These are phyloP conservation scores for Champsocephalus esox DNA, from an alignment of 2,797 vertebrate genomes.

Conservation along the genomic window DNA sequence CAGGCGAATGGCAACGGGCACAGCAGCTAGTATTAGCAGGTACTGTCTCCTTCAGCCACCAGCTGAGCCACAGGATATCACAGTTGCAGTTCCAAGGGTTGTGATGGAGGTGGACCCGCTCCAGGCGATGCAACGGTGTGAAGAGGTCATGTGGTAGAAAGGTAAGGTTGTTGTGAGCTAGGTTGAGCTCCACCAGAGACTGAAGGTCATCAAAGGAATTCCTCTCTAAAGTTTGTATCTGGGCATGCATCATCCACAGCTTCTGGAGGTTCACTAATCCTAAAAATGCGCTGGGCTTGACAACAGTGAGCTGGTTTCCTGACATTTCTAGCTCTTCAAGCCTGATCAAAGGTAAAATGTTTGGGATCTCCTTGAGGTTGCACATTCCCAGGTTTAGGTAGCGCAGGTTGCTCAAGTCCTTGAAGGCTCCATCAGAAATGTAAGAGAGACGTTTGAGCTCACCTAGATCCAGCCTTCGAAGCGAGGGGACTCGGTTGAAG, in stretches of 20 bases:
- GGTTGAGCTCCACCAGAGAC: slow-evolving; percentile 96
- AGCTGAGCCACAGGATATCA: slow-evolving; percentile 99
- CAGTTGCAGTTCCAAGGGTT: slow-evolving; percentile 99
- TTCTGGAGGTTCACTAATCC: slow-evolving; percentile 97
- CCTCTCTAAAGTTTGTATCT: slow-evolving; percentile 97
- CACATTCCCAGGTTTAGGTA: slow-evolving; percentile 99
- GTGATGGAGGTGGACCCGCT: slow-evolving; percentile 97
- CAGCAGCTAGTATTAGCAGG: slow-evolving; percentile 98
- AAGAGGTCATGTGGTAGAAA: slow-evolving; percentile 98
- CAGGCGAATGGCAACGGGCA: slow-evolving; percentile 93
- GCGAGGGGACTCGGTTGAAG: slow-evolving; percentile 98
- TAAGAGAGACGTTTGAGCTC: slow-evolving; percentile 98
- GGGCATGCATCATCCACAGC: slow-evolving; percentile 99
- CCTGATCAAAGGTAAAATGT: slow-evolving; percentile 94
- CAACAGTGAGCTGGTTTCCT: slow-evolving; percentile 94
- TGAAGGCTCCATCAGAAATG: slow-evolving; percentile 98
- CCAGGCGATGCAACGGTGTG: slow-evolving; percentile 94
- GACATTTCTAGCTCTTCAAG: slow-evolving; percentile 99
- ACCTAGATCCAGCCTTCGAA: slow-evolving; percentile 94
- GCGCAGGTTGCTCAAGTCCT: slow-evolving; percentile 97
- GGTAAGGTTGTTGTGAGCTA: slow-evolving; percentile 99
- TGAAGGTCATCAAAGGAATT: slow-evolving; percentile 99
- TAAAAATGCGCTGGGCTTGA: slow-evolving; percentile 95
- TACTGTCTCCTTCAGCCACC: slow-evolving; percentile 99
- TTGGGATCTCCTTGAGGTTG: slow-evolving; percentile 99